Evolutionary conservation across 2,797 vertebrate genomes (phyloP).

Genomic region (Morelia viridis): DNA sequence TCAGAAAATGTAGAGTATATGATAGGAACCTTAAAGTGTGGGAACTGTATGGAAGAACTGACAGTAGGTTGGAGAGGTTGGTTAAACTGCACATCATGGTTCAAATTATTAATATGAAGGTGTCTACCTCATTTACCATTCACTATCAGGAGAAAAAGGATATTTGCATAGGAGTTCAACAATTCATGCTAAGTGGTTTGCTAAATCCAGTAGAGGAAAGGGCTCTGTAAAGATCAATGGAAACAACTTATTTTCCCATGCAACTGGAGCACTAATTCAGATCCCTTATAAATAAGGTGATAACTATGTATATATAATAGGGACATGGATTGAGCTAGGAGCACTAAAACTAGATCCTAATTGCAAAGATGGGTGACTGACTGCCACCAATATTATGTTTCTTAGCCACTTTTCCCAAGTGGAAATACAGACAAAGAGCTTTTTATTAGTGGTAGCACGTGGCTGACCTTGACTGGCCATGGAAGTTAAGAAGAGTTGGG

Average conservation of each 20-base stretch:
- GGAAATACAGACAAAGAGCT: not conserved
- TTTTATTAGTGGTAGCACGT: not conserved
- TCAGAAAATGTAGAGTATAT: not conserved
- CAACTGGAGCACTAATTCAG: not conserved
- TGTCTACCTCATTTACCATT: not conserved
- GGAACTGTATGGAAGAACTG: not conserved
- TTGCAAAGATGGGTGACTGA: not conserved
- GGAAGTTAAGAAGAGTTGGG: not conserved
- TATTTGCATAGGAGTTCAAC: not conserved
- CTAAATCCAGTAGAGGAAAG: conserved; percentile 6
- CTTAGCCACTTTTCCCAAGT: not conserved
- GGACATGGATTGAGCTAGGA: not conserved
- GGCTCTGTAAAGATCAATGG: not conserved
- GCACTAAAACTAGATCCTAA: not conserved
- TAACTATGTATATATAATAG: not conserved
- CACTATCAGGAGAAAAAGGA: conserved; percentile 10
- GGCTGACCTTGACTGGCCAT: not conserved
- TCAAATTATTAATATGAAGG: not conserved
- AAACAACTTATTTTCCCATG: not conserved
- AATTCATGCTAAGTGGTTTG: not conserved
- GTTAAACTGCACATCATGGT: not conserved
- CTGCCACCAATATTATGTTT: not conserved
- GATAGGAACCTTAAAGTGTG: not conserved
- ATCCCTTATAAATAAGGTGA: not conserved
- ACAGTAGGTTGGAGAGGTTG: not conserved